Evolutionary conservation across 2,888 invertebrate species (phyloP).

Genomic region (Torymus tubicola): DNA sequence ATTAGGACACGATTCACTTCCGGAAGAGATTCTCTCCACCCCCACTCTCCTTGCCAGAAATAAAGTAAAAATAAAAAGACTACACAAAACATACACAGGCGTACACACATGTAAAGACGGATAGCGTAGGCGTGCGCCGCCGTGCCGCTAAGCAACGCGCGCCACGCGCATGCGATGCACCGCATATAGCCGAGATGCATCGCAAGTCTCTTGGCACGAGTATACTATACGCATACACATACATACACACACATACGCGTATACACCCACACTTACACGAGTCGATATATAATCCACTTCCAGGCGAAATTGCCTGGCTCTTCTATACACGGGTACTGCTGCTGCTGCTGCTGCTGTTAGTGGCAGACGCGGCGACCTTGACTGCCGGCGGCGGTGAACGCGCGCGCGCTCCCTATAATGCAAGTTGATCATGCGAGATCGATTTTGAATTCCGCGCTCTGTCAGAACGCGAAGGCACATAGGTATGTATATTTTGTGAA

Average conservation of each 20-base stretch:
- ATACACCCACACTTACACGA: background rate
- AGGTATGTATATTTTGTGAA: too few species aligned
- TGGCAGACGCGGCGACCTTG: constrained; percentile 25
- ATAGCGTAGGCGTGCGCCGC: too few species aligned
- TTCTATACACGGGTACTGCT: background rate
- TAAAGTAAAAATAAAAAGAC: too few species aligned
- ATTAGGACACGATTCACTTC: too few species aligned
- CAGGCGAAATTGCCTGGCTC: constrained; percentile 28
- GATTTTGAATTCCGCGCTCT: constrained; percentile 11
- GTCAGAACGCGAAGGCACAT: background rate
- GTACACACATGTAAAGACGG: too few species aligned
- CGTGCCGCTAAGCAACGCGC: too few species aligned
- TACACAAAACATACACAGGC: too few species aligned
- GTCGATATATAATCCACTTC: constrained; percentile 29
- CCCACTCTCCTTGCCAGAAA: too few species aligned
- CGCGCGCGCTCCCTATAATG: background rate
- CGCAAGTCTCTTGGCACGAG: constrained; percentile 15
- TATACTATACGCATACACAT: background rate
- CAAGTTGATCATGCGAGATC: constrained; percentile 8
- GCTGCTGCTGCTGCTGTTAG: constrained; percentile 8
- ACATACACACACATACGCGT: background rate
- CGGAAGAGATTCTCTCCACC: too few species aligned
- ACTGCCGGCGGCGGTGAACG: background rate
- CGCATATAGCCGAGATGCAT: too few species aligned
- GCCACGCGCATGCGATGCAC: too few species aligned